These are phyloP conservation scores for Apoda limacodes DNA, from an alignment of 2,888 invertebrate genomes.

Conservation along the genomic window DNA sequence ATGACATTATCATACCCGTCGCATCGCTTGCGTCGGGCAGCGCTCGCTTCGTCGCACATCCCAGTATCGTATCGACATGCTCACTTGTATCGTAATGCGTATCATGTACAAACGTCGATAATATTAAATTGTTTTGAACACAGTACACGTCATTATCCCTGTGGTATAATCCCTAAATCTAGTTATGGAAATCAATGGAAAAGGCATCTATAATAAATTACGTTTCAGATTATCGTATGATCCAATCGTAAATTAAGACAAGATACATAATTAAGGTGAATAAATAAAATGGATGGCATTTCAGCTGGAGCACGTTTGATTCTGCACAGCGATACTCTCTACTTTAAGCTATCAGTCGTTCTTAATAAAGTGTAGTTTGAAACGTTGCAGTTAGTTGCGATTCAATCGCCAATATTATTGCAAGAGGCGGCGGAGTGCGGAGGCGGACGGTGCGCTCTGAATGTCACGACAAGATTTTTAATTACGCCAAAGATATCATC, in stretches of 20 bases:
- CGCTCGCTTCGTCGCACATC: conserved; percentile 16
- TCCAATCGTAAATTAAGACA: conserved; percentile 71
- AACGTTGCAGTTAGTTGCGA: conserved; percentile 66
- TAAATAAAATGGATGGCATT: conserved; percentile 71
- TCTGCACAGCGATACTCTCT: conserved; percentile 42
- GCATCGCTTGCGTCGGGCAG: conserved; percentile 33
- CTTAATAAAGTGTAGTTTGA: conserved; percentile 67
- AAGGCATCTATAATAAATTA: conserved; percentile 67
- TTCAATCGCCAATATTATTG: conserved; percentile 68
- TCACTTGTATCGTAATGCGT: conserved; percentile 57
- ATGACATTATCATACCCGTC: conserved; percentile 62
- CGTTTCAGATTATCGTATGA: conserved; percentile 67
- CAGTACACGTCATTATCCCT: conserved; percentile 39
- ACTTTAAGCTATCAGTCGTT: conserved; percentile 63
- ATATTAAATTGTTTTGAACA: conserved; percentile 50
- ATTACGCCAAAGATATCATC: conserved; percentile 67
- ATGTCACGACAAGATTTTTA: conserved; percentile 71
- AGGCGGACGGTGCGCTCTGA: conserved; percentile 61
- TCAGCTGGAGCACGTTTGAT: conserved; percentile 68
- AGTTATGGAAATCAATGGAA: conserved; percentile 63
- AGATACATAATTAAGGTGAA: conserved; percentile 71
- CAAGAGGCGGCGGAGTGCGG: conserved; percentile 57
- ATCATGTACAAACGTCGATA: conserved; percentile 57
- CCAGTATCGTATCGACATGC: conserved; percentile 38
- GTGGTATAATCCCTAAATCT: conserved; percentile 62